Percentiles rank a stretch among this genome's conserved stretches.
Evolutionary conservation across 2,888 invertebrate genomes (phyloP).

Genomic region (Lottia gigantea): DNA sequence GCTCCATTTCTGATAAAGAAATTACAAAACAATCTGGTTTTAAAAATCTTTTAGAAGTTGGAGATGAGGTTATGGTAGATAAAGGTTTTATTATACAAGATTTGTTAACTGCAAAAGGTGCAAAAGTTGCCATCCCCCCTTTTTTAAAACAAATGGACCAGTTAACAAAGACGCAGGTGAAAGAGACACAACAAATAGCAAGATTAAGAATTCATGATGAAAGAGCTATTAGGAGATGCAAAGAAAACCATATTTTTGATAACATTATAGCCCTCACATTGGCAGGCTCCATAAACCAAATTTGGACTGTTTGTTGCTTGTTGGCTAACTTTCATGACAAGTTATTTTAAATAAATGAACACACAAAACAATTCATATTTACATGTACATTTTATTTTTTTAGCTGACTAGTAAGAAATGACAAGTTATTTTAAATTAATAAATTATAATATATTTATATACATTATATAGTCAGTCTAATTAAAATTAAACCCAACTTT

Average conservation of each 20-base stretch:
- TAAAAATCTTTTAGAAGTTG: conserved; percentile 23
- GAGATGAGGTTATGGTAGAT: conserved; percentile 29
- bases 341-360: no score
- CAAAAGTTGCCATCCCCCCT: conserved; percentile 24
- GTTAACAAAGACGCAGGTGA: conserved; percentile 14
- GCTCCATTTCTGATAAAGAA: conserved; percentile 28
- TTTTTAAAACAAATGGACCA: conserved; percentile 21
- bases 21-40: conserved; percentile 17
- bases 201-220: conserved; percentile 21
- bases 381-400: no score
- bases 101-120: conserved; percentile 18
- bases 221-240: conserved; percentile 18
- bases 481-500: no score
- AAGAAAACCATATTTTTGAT: conserved; percentile 27
- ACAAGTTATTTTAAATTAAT: no score
- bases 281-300: conserved; percentile 24
- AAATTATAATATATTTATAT: no score
- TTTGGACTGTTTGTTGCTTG: conserved; percentile 26
- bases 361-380: no score
- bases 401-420: no score
- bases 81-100: conserved; percentile 26
- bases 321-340: conserved; percentile 18
- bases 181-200: conserved; percentile 15
- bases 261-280: conserved; percentile 19
- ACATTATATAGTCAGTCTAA: no score